A percentile compares a stretch with the other conserved stretches of the same genome.
phyloP scores from a whole-genome alignment of 2,888 invertebrate genomes.

The Melanostoma mellinum region DNA sequence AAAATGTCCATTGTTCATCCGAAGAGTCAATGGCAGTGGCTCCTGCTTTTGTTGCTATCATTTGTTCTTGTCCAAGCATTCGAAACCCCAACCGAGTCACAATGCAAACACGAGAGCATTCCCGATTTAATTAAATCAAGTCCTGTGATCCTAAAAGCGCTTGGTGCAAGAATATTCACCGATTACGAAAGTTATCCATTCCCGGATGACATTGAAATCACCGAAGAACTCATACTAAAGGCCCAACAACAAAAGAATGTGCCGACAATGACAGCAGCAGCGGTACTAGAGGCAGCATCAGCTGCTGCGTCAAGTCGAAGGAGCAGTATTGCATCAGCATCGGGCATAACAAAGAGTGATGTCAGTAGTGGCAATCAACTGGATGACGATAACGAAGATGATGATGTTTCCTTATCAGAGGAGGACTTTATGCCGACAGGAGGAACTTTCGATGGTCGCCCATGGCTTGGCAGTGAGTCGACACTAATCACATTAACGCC shows the following conservation, averaged over 20 bases:
- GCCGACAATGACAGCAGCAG: slow-evolving; percentile 51
- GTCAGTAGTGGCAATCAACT: slow-evolving; percentile 44
- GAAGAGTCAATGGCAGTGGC: slow-evolving; percentile 69
- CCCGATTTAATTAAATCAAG: slow-evolving; percentile 81
- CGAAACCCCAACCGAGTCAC: slow-evolving; percentile 56
- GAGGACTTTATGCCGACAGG: slow-evolving; percentile 48
- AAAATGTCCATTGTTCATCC: slow-evolving; percentile 71
- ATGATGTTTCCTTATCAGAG: slow-evolving; percentile 59
- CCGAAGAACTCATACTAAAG: slow-evolving; percentile 64
- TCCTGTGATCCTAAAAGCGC: slow-evolving; percentile 81
- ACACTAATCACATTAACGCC: slow-evolving; percentile 82
- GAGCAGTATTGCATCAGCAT: neutral
- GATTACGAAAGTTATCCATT: slow-evolving; percentile 76
- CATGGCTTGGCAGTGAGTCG: slow-evolving; percentile 73
- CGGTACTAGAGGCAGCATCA: slow-evolving; percentile 19
- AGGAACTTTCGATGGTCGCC: slow-evolving; percentile 37
- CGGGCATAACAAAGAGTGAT: neutral
- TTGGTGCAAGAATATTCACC: slow-evolving; percentile 80
- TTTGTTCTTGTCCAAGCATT: slow-evolving; percentile 70
- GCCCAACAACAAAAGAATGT: slow-evolving; percentile 55
- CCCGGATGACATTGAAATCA: slow-evolving; percentile 68
- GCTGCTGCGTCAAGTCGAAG: slow-evolving; percentile 14
- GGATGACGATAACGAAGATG: slow-evolving; percentile 62
- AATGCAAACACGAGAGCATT: slow-evolving; percentile 80
- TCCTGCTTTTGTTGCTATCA: slow-evolving; percentile 65